Conservation (phyloP, 2,888 invertebrate genomes). For the Cremastobaeus sp. region DNA sequence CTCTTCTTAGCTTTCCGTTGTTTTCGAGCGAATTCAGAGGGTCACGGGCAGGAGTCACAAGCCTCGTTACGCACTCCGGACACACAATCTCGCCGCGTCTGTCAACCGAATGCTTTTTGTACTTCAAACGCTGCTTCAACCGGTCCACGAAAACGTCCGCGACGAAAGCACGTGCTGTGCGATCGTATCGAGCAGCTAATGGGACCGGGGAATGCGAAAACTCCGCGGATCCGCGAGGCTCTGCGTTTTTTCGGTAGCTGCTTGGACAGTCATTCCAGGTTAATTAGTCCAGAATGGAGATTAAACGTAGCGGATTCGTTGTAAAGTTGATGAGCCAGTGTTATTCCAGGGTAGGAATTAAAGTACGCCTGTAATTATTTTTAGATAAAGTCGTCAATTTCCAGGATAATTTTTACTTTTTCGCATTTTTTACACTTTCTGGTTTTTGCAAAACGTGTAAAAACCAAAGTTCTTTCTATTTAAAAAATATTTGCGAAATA, state of each 20-base stretch:
- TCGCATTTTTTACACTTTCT: too few relatives aligned
- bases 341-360: too few relatives aligned
- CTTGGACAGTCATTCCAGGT: slow-evolving; percentile 8
- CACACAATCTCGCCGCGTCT: slow-evolving; percentile 47
- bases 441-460: too few relatives aligned
- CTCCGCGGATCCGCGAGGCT: neutral
- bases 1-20: slow-evolving; percentile 10
- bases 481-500: too few relatives aligned
- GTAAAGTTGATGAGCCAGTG: too few relatives aligned
- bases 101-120: slow-evolving; percentile 37
- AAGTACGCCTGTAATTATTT: too few relatives aligned
- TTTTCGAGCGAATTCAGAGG: slow-evolving; percentile 51
- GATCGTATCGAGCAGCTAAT: slow-evolving; percentile 37
- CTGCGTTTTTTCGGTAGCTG: slow-evolving; percentile 24
- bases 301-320: neutral
- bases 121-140: neutral
- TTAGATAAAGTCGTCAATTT: too few relatives aligned
- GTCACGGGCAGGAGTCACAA: slow-evolving; percentile 53
- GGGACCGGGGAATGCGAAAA: slow-evolving; percentile 5
- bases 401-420: too few relatives aligned
- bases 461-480: too few relatives aligned
- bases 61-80: slow-evolving; percentile 63
- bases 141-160: slow-evolving; percentile 29
- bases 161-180: slow-evolving; percentile 52
- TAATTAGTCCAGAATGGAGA: slow-evolving; percentile 24